phyloP scores from a whole-genome alignment of 1,140 invertebrate genomes.

The Cyclina sinensis region DNA sequence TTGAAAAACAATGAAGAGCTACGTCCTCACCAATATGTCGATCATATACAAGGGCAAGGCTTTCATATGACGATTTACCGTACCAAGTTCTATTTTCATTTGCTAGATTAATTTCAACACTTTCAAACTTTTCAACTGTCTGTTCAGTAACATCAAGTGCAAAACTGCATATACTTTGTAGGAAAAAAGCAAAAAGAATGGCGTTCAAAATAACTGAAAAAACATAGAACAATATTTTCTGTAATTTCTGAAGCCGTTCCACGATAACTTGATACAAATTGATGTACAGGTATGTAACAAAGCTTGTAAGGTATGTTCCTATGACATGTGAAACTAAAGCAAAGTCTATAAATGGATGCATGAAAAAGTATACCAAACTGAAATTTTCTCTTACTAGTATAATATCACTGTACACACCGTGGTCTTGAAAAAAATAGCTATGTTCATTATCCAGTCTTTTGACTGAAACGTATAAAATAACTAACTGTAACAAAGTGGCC shows the following conservation, averaged over 20 bases:
- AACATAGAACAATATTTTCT: background rate
- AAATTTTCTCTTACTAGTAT: background rate
- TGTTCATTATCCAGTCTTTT: background rate
- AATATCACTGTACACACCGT: background rate
- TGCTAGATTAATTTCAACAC: background rate
- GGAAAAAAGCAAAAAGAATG: too few species aligned
- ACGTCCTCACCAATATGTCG: too few species aligned
- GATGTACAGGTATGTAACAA: background rate
- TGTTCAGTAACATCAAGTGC: too few species aligned
- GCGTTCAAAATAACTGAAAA: background rate
- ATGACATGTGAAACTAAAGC: background rate
- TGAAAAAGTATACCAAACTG: background rate
- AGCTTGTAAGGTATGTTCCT: background rate
- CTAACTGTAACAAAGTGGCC: background rate
- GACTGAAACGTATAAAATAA: background rate
- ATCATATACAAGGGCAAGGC: too few species aligned
- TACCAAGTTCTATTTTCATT: background rate
- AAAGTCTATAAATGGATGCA: background rate
- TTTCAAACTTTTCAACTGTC: too few species aligned
- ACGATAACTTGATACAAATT: background rate
- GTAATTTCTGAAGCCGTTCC: background rate
- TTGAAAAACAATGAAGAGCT: too few species aligned
- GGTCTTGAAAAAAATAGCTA: background rate
- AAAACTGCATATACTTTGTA: too few species aligned
- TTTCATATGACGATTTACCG: too few species aligned